phyloP scores from a whole-genome alignment of 1,140 invertebrate species.

The Listronotus oregonensis region DNA sequence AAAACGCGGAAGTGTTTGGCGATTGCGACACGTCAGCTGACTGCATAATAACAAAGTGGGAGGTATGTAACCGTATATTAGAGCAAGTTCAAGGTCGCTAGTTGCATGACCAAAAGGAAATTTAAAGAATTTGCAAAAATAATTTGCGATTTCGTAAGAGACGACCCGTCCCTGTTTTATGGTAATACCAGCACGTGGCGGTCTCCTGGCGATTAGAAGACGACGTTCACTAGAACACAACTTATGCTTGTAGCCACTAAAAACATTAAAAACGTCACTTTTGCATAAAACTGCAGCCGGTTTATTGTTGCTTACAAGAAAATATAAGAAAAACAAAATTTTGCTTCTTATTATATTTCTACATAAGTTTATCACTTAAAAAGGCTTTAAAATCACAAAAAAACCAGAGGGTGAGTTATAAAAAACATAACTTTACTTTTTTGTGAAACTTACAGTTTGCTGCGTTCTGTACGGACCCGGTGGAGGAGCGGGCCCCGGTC shows the following conservation, averaged over 20 bases:
- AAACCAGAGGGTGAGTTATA: too few relatives aligned
- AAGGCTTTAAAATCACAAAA: too few relatives aligned
- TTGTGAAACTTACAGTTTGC: slow-evolving; percentile 45
- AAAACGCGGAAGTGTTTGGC: slow-evolving; percentile 41
- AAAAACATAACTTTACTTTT: not conserved
- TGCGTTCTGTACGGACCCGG: slow-evolving; percentile 51
- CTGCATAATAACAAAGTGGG: slow-evolving; percentile 55
- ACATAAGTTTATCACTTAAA: too few relatives aligned
- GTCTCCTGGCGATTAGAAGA: slow-evolving; percentile 32
- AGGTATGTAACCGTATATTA: slow-evolving; percentile 50
- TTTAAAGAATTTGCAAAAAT: not conserved
- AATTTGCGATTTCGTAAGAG: not conserved
- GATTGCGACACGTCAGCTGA: slow-evolving; percentile 53
- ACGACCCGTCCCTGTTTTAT: not conserved
- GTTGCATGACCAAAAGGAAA: slow-evolving; percentile 43
- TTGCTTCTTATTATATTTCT: slow-evolving; percentile 6
- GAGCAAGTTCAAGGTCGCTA: slow-evolving; percentile 53
- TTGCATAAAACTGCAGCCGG: too few relatives aligned
- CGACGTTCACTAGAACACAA: not conserved
- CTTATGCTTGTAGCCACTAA: too few relatives aligned
- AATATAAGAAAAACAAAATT: not conserved
- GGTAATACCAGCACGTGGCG: slow-evolving; percentile 25
- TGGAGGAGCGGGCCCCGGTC: slow-evolving; percentile 39
- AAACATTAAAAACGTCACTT: too few relatives aligned
- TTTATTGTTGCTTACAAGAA: too few relatives aligned